Base-by-base conservation (phyloP, 2,888 invertebrate species). In the Ophioninae sp. region DNA sequence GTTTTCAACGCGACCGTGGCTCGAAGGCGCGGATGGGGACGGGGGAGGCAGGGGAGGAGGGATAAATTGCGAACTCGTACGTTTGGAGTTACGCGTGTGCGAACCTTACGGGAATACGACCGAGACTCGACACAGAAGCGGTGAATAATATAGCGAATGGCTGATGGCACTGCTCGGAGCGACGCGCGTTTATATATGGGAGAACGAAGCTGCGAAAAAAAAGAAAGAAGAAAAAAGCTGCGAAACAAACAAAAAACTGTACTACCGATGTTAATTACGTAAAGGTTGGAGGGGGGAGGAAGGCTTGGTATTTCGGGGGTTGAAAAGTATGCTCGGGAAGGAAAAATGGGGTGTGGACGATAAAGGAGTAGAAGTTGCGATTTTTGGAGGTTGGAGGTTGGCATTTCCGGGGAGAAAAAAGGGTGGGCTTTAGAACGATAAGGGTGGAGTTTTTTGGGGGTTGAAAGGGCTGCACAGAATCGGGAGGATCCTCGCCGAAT, bases 141-240 rank as follows among this genome's bases (percentile, higher is more conserved):
- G 58, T 76, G 76, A 81, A 81, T 72, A 84, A 84, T 79, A 51
- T 68, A 73, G 64, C 63, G 77, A 68, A 77, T 80, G 80, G 56
- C 72, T 76, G 58, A 68, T 51, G 74, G 44, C 23, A 41, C 71
- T 63, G 44, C 59, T 65, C 39, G 72, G 64, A 73, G 67, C 23
- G n/a, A 65, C 65, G 74, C 30, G 75, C 30, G 37, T 56, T 51
- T 41, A 58, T 37, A 39, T 39, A 41, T 17, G 44, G 6, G 23
- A 13, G 69, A 51, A 71, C 56, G 23, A 73, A 63, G 63, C 44
- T 59, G 20, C 59, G 58, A 41, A 41, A 79, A 82, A 59, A 79
- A 71, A 71, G 13, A n/a, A 20, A 79, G 30, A 81, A 69, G 75
- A 30, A 64, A 79, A 30, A 20, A 23, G 30, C 6, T 23, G 17